Evolutionary conservation across 1,140 invertebrate genomes (phyloP).

Genomic region (Stenopsyche tienmushanensis): DNA sequence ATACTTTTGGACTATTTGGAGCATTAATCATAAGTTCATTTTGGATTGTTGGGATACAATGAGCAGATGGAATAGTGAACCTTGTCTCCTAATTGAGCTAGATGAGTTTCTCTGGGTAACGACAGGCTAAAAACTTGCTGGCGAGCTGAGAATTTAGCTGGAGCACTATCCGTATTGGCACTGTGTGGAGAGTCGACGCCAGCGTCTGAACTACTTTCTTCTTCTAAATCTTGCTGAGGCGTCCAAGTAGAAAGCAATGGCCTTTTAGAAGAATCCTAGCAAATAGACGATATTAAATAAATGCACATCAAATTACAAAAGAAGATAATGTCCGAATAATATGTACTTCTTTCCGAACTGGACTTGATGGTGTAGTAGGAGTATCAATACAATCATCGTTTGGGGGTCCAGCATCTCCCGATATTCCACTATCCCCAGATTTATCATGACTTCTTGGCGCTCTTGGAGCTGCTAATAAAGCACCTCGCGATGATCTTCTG

Average conservation of each 20-base stretch:
- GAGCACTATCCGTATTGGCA: conserved; percentile 43
- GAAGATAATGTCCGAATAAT: conserved; percentile 1
- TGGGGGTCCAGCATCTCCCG: conserved; percentile 60
- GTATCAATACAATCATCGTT: conserved; percentile 49
- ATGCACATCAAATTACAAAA: neutral
- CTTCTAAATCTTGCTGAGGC: conserved; percentile 76
- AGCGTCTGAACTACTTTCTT: conserved; percentile 64
- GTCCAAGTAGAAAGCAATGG: conserved; percentile 63
- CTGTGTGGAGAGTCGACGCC: conserved; percentile 53
- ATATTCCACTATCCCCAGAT: conserved; percentile 79
- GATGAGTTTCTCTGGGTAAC: conserved; percentile 63
- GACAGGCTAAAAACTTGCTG: conserved; percentile 73
- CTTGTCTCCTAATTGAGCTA: conserved; percentile 36
- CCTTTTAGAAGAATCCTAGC: conserved; percentile 30
- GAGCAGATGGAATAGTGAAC: conserved; percentile 12
- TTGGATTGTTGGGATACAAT: neutral
- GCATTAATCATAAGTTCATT: conserved; percentile 5
- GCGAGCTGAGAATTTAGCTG: conserved; percentile 63
- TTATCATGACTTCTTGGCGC: conserved; percentile 55
- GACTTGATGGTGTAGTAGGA: conserved; percentile 41
- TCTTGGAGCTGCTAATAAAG: conserved; percentile 36
- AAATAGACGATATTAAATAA: neutral
- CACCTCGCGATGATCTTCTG: conserved; percentile 37
- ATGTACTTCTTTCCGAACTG: conserved; percentile 19
- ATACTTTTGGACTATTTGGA: conserved; percentile 54